Percentiles rank a stretch among this genome's conserved stretches.
These are phyloP conservation scores for Sarcophaga peregrina DNA, from an alignment of 1,140 invertebrate species.

Conservation along the genomic window DNA sequence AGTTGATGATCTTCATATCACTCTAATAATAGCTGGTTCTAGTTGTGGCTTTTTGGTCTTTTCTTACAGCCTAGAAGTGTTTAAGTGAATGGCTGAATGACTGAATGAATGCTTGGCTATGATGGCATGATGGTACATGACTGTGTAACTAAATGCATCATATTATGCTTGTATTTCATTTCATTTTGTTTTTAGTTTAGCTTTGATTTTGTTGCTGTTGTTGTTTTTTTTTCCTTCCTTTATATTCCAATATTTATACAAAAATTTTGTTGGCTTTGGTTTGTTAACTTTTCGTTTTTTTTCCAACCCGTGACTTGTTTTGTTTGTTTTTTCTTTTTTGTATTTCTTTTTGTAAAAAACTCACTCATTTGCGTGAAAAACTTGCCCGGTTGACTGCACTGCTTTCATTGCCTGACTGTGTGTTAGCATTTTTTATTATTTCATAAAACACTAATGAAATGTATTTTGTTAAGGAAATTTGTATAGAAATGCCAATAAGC, in stretches of 20 bases:
- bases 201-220: not conserved
- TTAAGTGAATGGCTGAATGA: not conserved
- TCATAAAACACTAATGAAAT: constrained; percentile 36
- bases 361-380: constrained; percentile 34
- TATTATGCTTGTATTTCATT: too few relatives aligned
- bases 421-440: not conserved
- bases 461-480: constrained; percentile 12
- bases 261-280: not conserved
- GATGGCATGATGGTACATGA: not conserved
- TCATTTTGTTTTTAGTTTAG: not conserved
- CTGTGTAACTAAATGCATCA: too few relatives aligned
- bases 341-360: not conserved
- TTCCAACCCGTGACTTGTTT: not conserved
- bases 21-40: not conserved
- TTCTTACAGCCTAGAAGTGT: not conserved
- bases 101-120: not conserved
- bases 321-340: not conserved
- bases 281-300: constrained; percentile 6
- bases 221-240: not conserved
- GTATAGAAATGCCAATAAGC: not conserved
- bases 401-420: too few relatives aligned
- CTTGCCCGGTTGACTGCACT: not conserved
- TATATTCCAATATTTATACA: too few relatives aligned
- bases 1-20: not conserved
- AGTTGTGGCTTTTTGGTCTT: not conserved